A percentile compares a stretch with the other conserved stretches of the same genome.
Conservation (phyloP, 1,140 invertebrate species). For the Babylonia areolata region DNA sequence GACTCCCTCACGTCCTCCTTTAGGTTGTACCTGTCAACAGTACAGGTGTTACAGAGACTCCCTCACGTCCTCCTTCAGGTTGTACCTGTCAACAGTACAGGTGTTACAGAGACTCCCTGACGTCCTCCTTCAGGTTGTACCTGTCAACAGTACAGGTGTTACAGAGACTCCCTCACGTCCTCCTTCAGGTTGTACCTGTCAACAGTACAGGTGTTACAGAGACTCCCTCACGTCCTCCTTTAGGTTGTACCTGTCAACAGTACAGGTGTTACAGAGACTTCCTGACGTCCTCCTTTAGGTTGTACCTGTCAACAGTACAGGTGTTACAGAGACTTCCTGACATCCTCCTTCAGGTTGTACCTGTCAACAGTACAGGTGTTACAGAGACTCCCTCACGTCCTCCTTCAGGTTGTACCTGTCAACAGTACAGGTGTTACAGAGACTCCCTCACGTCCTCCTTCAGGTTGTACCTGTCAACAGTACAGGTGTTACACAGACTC, state of each 20-base stretch:
- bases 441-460: slow-evolving; percentile 92
- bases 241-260: slow-evolving; percentile 82
- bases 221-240: slow-evolving; percentile 92
- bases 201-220: slow-evolving; percentile 80
- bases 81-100: slow-evolving; percentile 79
- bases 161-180: slow-evolving; percentile 92
- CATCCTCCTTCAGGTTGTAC: slow-evolving; percentile 91
- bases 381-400: slow-evolving; percentile 92
- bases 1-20: slow-evolving; percentile 92
- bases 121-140: slow-evolving; percentile 91
- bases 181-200: slow-evolving; percentile 87
- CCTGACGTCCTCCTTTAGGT: slow-evolving; percentile 91
- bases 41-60: slow-evolving; percentile 84
- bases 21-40: slow-evolving; percentile 82
- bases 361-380: slow-evolving; percentile 77
- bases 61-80: slow-evolving; percentile 91
- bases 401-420: slow-evolving; percentile 87
- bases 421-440: slow-evolving; percentile 80
- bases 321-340: slow-evolving; percentile 88
- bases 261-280: slow-evolving; percentile 84
- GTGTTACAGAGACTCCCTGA: slow-evolving; percentile 88
- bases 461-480: slow-evolving; percentile 82
- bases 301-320: slow-evolving; percentile 79
- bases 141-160: slow-evolving; percentile 77
- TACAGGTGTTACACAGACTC: slow-evolving; percentile 84